Base-by-base conservation (phyloP, 2,797 vertebrate genomes). In the Anas acuta region DNA sequence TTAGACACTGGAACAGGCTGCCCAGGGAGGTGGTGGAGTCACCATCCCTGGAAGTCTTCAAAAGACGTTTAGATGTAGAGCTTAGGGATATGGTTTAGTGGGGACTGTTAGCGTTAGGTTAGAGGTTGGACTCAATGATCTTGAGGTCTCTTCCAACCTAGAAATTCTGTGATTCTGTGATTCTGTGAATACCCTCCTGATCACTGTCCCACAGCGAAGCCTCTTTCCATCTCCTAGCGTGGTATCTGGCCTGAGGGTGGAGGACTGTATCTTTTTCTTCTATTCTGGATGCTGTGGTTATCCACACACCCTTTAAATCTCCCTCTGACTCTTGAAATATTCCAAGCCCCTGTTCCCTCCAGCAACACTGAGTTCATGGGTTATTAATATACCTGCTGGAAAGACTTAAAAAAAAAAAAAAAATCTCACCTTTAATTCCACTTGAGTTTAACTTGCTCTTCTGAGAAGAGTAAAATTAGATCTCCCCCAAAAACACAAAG, bases 161-260 rank as follows among this genome's bases (percentile, higher is more conserved):
- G 35, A 37, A 37, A 37, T 37, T 37, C 35, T 37, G 35, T 37
- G 35, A 35, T 35, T 35, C 35, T 35, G 35, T 35, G 35, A 35
- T 35, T 37, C 35, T 37, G 35, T 37, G 3, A 53, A 15, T 51
- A 64, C 62, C 28, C 11, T 28, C 8, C n/a, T 33, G 35, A 30
- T 3, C 6, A 3, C 43, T 35, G 30, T 23, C 58, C 39, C n/a
- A 18, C 33, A 11, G 25, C 7, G 15, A n/a, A 66, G 11, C 35
- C 10, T 8, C 49, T 35, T 12, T 49, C 71, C 54, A n/a, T 60
- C 35, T n/a, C 61, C n/a, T 43, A 6, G 20, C 35, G 26, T 14
- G 53, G 33, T 5, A 2, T 5, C 7, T 0, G 13, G 70, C n/a
- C 41, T 8, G 5, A 15, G 32, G 64, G 20, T 33, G 32, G 9